Base-by-base conservation (phyloP, 2,113 vertebrate species). In the Elephantulus edwardii region DNA sequence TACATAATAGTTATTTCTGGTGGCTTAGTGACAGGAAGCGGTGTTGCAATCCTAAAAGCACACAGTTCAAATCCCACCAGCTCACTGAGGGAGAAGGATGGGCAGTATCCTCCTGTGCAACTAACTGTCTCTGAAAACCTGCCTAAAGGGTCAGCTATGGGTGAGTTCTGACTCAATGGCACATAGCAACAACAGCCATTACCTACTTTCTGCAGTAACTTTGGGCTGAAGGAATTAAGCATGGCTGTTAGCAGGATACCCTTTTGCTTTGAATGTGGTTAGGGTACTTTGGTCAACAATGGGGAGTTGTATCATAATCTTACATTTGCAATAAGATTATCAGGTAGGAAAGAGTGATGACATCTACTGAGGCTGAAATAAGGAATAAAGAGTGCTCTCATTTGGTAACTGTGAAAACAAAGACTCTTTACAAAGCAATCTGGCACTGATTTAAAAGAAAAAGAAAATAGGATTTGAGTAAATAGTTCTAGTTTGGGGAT, bases 351-450 rank as follows among this genome's bases (percentile, higher is more conserved):
- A 84, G 68, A n/a, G 28, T 77, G 60, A 72, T 66, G 83, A 54
- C 44, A 86, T 83, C 76, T n/a, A n/a, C n/a, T 83, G 58, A 89
- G 19, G 44, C n/a, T 22, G 66, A 56, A 28, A 68, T 48, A 33
- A 58, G 78, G 52, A 90, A 42, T 7, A 56, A 35, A 35, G 64
- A 16, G 33, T 60, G 33, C 35, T 85, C 24, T 81, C 50, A 42
- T 74, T 17, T 2, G 22, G 6, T 77, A 44, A 82, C 81, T 85
- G 86, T 92, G 38, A 75, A 74, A 93, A 92, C 35, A 84, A 79
- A 91, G 42, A 26, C 72, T 86, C 68, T 89, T 93, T 92, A 83
- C 33, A 92, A 94, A 91, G 72, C 50, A 89, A 3, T 71, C 40
- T 89, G 82, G 58, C 72, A 62, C 2, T 89, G 60, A 66, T 92